These are phyloP conservation scores for Nothocercus julius DNA, from an alignment of 2,113 vertebrate species.

Conservation along the genomic window DNA sequence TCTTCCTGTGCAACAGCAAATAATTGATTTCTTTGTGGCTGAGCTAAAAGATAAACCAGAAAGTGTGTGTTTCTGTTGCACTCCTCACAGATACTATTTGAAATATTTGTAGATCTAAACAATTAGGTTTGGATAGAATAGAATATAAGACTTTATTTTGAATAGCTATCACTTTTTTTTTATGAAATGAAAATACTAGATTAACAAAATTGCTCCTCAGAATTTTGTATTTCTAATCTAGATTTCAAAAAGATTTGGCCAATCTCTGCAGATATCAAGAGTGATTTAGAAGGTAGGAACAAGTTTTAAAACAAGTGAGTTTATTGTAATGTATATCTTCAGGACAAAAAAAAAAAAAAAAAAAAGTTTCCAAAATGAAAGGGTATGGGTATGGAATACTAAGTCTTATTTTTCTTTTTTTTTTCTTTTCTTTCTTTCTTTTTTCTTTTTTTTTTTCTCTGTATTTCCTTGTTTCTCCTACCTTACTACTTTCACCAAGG, in stretches of 20 bases:
- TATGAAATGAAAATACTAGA: background rate
- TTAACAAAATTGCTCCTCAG: background rate
- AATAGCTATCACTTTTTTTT: background rate
- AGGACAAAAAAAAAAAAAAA: background rate
- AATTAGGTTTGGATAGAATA: background rate
- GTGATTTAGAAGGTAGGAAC: background rate
- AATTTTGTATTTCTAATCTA: background rate
- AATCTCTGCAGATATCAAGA: background rate
- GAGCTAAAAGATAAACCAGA: background rate
- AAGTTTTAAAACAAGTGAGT: background rate
- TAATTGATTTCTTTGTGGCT: background rate
- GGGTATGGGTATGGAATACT: accelerated
- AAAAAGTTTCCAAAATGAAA: background rate
- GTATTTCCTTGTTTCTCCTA: background rate
- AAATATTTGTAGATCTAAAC: background rate
- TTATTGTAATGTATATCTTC: background rate
- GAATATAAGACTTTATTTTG: background rate
- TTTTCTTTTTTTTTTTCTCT: background rate
- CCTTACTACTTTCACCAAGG: background rate
- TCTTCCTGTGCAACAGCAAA: background rate
- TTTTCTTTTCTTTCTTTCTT: no score
- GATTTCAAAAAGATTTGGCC: background rate
- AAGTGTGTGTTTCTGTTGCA: background rate
- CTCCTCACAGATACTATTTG: background rate
- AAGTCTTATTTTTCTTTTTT: background rate